Conservation (phyloP, 2,888 invertebrate genomes). For the Rhorus exstirpatorius region DNA sequence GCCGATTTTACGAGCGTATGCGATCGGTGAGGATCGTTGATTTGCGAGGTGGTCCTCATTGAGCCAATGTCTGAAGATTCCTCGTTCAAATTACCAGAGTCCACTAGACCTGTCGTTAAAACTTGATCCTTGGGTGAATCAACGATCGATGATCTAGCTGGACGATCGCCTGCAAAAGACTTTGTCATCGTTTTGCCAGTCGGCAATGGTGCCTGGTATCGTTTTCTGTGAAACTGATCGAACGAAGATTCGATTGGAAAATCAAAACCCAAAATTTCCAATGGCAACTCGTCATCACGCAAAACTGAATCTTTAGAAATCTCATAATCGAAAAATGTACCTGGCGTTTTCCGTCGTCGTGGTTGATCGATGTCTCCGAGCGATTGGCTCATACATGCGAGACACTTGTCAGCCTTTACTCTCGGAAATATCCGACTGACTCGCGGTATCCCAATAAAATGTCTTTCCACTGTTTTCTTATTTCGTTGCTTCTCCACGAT, state of each 20-base stretch:
- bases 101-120: not conserved
- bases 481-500: slow-evolving; percentile 43
- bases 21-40: slow-evolving; percentile 13
- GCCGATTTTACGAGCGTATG: slow-evolving; percentile 2
- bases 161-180: not conserved
- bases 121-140: slow-evolving; percentile 10
- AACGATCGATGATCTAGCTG: not conserved
- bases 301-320: not conserved
- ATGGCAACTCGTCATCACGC: not conserved
- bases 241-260: not conserved
- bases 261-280: not conserved
- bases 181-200: not conserved
- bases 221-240: slow-evolving; percentile 32
- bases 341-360: not conserved
- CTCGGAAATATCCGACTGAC: slow-evolving; percentile 76
- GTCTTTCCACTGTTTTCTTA: slow-evolving; percentile 35
- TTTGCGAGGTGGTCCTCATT: slow-evolving; percentile 4
- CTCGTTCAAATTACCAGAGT: not conserved
- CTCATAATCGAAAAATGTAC: not conserved
- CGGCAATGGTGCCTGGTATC: not conserved
- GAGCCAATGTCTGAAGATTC: slow-evolving; percentile 5
- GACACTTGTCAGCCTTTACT: slow-evolving; percentile 79
- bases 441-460: slow-evolving; percentile 76
- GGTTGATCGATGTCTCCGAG: slow-evolving; percentile 35
- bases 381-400: slow-evolving; percentile 80